Evolutionary conservation across 2,797 vertebrate genomes (phyloP).

Genomic region (Sarcoramphus papa): DNA sequence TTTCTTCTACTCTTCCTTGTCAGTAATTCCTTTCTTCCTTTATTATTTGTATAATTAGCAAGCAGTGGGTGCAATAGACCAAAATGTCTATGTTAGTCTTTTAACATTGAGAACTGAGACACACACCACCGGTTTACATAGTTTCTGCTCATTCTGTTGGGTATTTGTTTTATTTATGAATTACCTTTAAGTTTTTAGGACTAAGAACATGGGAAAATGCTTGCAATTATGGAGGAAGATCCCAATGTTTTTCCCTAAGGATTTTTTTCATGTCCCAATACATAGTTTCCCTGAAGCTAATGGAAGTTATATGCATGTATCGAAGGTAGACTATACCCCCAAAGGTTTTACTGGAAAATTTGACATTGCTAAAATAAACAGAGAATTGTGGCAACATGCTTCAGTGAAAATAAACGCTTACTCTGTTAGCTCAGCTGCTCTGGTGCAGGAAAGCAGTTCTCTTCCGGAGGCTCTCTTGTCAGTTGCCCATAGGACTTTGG

Average conservation of each 20-base stretch:
- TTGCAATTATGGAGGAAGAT: not conserved
- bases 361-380: slow-evolving; percentile 21
- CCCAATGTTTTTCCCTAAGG: not conserved
- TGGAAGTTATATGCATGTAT: not conserved
- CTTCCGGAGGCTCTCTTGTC: not conserved
- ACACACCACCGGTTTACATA: not conserved
- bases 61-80: not conserved
- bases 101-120: not conserved
- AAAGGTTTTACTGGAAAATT: slow-evolving; percentile 8
- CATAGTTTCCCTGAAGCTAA: not conserved
- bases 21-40: not conserved
- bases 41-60: not conserved
- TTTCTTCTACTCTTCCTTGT: not conserved
- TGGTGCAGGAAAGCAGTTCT: not conserved
- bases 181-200: not conserved
- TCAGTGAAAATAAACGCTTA: not conserved
- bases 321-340: not conserved
- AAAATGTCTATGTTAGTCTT: not conserved
- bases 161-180: not conserved
- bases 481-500: not conserved
- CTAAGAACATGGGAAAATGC: not conserved
- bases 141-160: not conserved
- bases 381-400: not conserved
- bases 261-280: not conserved
- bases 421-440: slow-evolving; percentile 35